Percentiles rank a stretch among this genome's conserved stretches.
These are phyloP conservation scores for Lepus oiostolus DNA, from an alignment of 2,797 vertebrate species.

Conservation along the genomic window DNA sequence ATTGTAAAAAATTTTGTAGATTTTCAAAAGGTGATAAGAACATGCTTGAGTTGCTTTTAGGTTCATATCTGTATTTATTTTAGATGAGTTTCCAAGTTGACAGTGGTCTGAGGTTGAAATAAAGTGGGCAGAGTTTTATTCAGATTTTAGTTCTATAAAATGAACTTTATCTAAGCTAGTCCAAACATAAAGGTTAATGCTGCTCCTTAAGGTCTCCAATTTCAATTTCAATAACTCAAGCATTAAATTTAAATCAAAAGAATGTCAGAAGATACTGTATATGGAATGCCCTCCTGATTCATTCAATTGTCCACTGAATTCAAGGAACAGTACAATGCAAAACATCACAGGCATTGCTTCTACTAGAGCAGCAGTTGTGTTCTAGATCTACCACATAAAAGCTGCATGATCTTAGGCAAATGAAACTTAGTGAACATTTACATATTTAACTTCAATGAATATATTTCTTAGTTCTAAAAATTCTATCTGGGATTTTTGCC, in stretches of 20 bases:
- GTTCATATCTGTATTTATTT: conserved; percentile 5
- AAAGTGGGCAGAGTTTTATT: conserved; percentile 6
- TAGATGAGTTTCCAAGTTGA: conserved; percentile 13
- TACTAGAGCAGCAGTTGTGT: background rate
- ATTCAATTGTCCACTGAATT: conserved; percentile 18
- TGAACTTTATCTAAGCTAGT: background rate
- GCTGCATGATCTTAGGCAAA: background rate
- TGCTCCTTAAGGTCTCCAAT: background rate
- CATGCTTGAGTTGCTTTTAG: background rate
- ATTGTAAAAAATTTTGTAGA: conserved; percentile 8
- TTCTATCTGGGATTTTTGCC: background rate
- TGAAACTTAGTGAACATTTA: background rate
- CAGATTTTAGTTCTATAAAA: conserved; percentile 19
- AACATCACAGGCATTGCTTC: background rate
- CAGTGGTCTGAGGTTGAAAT: background rate
- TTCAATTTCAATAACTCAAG: conserved; percentile 17
- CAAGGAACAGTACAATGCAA: background rate
- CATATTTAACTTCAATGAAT: background rate
- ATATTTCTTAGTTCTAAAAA: background rate
- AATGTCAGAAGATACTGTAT: background rate
- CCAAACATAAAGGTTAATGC: background rate
- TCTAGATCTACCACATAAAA: background rate
- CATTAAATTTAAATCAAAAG: conserved; percentile 27
- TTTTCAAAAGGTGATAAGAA: background rate
- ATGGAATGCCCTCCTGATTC: background rate